Conservation (phyloP, 1,140 invertebrate genomes). For the Thaumetopoea pityocampa region DNA sequence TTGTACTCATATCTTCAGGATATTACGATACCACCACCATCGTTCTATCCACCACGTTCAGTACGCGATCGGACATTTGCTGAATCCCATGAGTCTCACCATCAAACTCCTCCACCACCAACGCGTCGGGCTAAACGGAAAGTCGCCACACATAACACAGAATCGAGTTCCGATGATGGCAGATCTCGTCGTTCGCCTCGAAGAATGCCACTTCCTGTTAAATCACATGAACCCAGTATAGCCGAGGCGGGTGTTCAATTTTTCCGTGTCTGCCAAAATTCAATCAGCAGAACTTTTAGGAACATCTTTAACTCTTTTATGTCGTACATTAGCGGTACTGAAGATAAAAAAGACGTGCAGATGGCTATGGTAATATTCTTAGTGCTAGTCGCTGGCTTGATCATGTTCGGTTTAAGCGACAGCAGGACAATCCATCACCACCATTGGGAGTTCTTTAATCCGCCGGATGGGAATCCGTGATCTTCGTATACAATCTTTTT, state of each 20-base stretch:
- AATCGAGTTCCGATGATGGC: conserved; percentile 74
- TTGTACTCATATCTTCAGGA: conserved; percentile 77
- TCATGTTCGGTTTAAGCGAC: conserved; percentile 82
- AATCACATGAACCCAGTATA: conserved; percentile 76
- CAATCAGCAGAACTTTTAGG: conserved; percentile 79
- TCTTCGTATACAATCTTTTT: conserved; percentile 8
- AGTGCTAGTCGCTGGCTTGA: conserved; percentile 82
- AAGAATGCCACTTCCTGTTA: conserved; percentile 48
- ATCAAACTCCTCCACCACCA: conserved; percentile 48
- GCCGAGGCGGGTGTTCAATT: conserved; percentile 81
- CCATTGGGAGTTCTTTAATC: conserved; percentile 90
- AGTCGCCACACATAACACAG: conserved; percentile 45
- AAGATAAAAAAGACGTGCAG: conserved; percentile 83
- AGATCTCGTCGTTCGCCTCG: conserved; percentile 61
- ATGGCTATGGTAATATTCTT: conserved; percentile 84
- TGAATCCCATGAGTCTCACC: conserved; percentile 49
- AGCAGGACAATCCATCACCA: conserved; percentile 85
- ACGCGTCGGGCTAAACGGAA: conserved; percentile 57
- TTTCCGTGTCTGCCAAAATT: conserved; percentile 78
- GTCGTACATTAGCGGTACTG: conserved; percentile 74
- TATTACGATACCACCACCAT: conserved; percentile 48
- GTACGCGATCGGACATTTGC: conserved; percentile 52
- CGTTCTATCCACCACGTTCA: conserved; percentile 64
- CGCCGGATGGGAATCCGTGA: conserved; percentile 75
- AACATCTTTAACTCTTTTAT: conserved; percentile 80